These are phyloP conservation scores for Gnathonemus echidnorhynchus DNA, from an alignment of 2,113 vertebrate genomes.

Conservation along the genomic window DNA sequence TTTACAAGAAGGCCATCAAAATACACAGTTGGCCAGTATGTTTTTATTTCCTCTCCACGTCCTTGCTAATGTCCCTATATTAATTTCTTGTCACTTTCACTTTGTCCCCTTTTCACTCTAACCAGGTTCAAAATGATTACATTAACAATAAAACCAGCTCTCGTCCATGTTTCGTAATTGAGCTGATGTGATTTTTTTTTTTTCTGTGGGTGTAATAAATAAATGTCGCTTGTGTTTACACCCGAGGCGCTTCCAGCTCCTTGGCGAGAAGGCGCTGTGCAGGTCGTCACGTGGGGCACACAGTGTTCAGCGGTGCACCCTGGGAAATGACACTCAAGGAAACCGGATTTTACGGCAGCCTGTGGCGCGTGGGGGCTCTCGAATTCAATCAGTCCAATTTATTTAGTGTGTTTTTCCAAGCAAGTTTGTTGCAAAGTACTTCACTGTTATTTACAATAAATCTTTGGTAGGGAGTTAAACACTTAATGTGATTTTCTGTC, in stretches of 20 bases:
- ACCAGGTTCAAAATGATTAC: not conserved
- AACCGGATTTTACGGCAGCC: conserved; percentile 8
- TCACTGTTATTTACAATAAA: not conserved
- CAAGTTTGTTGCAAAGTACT: not conserved
- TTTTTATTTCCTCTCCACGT: not conserved
- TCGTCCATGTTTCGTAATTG: not conserved
- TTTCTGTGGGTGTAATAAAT: conserved; percentile 6
- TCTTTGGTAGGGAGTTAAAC: not conserved
- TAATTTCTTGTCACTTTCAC: not conserved
- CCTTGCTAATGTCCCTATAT: not conserved
- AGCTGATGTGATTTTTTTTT: conserved; percentile 12
- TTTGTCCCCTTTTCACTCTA: conserved; percentile 7
- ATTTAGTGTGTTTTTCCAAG: not conserved
- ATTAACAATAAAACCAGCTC: conserved; percentile 12
- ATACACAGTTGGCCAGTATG: not conserved
- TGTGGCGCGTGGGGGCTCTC: not conserved
- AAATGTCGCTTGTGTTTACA: not conserved
- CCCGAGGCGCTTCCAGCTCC: not conserved
- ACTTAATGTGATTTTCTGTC: not conserved
- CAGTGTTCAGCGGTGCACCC: not conserved
- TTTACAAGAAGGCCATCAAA: not conserved
- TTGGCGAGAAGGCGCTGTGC: not conserved
- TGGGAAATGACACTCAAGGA: not conserved
- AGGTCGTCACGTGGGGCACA: not conserved
- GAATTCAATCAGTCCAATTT: not conserved